Evolutionary conservation across 2,797 vertebrate species (phyloP).

Genomic region (Parauchenoglanis punctatus): DNA sequence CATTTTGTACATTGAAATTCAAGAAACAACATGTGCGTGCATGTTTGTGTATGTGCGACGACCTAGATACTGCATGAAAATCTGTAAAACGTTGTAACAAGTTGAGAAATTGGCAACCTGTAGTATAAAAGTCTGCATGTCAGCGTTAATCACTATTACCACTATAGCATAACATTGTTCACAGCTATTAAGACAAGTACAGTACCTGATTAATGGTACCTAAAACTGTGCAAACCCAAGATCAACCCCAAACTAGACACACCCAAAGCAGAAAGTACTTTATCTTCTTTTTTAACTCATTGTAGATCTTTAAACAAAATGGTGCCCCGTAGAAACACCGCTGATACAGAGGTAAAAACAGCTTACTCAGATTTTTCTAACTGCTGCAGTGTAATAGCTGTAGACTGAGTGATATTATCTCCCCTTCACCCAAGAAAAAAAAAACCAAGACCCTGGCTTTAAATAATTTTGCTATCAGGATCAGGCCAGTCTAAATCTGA

Average conservation of each 20-base stretch:
- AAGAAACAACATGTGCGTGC: conserved; percentile 25
- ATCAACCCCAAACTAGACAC: conserved; percentile 35
- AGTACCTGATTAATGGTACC: conserved; percentile 1
- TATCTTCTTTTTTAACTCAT: conserved; percentile 38
- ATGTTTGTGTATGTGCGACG: neutral
- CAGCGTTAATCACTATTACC: conserved; percentile 17
- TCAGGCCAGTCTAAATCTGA: conserved; percentile 59
- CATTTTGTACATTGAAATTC: conserved; percentile 42
- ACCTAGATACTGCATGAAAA: neutral
- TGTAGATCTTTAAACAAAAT: conserved; percentile 56
- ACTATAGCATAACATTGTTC: neutral
- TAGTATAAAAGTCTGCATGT: neutral
- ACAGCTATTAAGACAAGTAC: conserved; percentile 21
- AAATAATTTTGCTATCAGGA: conserved; percentile 66
- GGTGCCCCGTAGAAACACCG: conserved; percentile 56
- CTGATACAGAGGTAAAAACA: conserved; percentile 65
- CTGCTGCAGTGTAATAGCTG: conserved; percentile 63
- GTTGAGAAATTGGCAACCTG: neutral
- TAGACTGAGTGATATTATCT: conserved; percentile 63
- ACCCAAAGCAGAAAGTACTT: conserved; percentile 41
- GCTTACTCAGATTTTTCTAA: conserved; percentile 59
- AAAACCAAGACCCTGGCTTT: conserved; percentile 63
- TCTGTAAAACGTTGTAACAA: neutral
- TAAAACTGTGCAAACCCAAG: conserved; percentile 26
- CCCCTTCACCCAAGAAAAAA: conserved; percentile 48